Conservation (phyloP, 2,888 invertebrate genomes). For the Harmothoe impar region DNA sequence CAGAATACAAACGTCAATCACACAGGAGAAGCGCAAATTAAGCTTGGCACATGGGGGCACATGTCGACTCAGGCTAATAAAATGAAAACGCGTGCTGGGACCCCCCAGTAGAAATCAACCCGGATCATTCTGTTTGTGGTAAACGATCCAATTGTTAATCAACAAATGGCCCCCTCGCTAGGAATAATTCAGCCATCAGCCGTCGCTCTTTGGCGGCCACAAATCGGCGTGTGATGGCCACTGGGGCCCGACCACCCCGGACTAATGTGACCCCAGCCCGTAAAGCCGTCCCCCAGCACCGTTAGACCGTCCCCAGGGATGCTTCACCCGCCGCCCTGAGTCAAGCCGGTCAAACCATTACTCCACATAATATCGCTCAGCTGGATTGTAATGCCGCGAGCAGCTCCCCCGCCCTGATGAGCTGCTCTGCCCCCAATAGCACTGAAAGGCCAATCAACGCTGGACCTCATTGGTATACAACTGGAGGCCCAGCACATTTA, state of each 20-base stretch:
- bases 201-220: constrained; percentile 20
- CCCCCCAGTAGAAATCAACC: background rate
- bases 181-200: background rate
- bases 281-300: background rate
- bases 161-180: constrained; percentile 47
- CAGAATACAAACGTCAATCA: background rate
- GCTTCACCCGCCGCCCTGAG: background rate
- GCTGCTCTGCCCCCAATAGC: background rate
- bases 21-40: background rate
- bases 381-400: background rate
- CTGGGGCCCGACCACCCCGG: constrained; percentile 42
- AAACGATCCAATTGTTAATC: constrained; percentile 55
- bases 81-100: constrained; percentile 14
- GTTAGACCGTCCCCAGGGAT: constrained; percentile 6
- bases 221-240: constrained; percentile 13
- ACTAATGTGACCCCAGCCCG: constrained; percentile 35
- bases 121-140: constrained; percentile 44
- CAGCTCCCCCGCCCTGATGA: background rate
- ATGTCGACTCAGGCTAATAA: background rate
- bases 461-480: background rate
- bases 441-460: background rate
- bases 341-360: constrained; percentile 37
- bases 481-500: too few relatives aligned
- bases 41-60: background rate
- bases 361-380: constrained; percentile 40